Evolutionary conservation across 2,797 vertebrate genomes (phyloP).

Genomic region (Macropus fuliginosus): DNA sequence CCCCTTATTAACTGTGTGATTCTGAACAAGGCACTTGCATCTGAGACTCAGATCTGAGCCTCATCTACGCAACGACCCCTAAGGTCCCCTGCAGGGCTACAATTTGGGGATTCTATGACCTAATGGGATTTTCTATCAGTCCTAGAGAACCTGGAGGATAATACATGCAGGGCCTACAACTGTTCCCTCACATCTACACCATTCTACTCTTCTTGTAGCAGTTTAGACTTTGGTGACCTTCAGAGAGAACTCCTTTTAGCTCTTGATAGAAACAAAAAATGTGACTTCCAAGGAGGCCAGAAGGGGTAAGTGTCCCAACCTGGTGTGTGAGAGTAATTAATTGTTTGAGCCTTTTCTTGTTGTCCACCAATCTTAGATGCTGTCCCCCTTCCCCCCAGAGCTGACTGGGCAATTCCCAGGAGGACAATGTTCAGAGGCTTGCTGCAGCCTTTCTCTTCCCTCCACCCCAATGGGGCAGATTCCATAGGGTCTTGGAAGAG

Average conservation of each 20-base stretch:
- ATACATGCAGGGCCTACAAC: background rate
- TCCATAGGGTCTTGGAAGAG: background rate
- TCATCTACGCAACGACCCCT: background rate
- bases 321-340: background rate
- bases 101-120: background rate
- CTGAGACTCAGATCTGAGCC: background rate
- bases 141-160: background rate
- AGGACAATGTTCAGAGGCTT: background rate
- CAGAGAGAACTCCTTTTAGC: slow-evolving; percentile 81
- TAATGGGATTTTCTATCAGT: background rate
- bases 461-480: background rate
- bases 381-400: background rate
- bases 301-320: background rate
- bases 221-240: slow-evolving; percentile 81
- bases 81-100: background rate
- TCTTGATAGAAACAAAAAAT: slow-evolving; percentile 54
- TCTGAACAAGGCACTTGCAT: background rate
- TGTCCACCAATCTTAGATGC: background rate
- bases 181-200: slow-evolving; percentile 66
- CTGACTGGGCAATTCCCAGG: background rate
- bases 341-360: background rate
- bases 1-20: slow-evolving; percentile 18
- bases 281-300: background rate
- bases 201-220: slow-evolving; percentile 76
- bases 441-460: background rate